These are phyloP conservation scores for Ptilonorhynchus violaceus DNA, from an alignment of 2,113 vertebrate species.

Conservation along the genomic window DNA sequence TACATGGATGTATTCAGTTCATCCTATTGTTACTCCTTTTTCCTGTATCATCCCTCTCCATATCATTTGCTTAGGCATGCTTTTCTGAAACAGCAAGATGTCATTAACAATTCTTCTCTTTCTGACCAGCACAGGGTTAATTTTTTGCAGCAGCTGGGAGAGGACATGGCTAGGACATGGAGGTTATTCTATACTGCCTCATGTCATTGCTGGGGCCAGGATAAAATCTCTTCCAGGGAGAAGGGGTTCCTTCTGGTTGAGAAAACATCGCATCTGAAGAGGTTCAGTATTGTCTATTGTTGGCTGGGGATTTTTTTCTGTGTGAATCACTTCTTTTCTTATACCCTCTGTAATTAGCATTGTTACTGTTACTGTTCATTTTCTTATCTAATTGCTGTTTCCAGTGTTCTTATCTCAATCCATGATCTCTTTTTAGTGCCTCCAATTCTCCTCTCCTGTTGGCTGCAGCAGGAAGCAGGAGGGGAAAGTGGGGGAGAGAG, in stretches of 20 bases:
- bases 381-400: neutral
- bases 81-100: neutral
- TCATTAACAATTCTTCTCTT: neutral
- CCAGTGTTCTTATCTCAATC: neutral
- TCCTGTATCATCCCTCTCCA: neutral
- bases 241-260: neutral
- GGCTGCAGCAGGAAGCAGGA: neutral
- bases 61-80: neutral
- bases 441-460: neutral
- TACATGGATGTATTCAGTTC: neutral
- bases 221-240: neutral
- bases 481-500: neutral
- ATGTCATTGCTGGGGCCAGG: neutral
- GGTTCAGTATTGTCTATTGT: accelerated
- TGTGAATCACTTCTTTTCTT: neutral
- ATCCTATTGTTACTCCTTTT: neutral
- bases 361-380: neutral
- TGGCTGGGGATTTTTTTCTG: neutral
- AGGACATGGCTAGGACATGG: neutral
- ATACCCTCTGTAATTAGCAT: neutral
- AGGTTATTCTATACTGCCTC: neutral
- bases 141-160: neutral
- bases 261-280: accelerated
- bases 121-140: neutral
- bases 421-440: accelerated